Evolutionary conservation across 92 coral and sea anemone genomes (phyloP).

Genomic region (Porites rus): DNA sequence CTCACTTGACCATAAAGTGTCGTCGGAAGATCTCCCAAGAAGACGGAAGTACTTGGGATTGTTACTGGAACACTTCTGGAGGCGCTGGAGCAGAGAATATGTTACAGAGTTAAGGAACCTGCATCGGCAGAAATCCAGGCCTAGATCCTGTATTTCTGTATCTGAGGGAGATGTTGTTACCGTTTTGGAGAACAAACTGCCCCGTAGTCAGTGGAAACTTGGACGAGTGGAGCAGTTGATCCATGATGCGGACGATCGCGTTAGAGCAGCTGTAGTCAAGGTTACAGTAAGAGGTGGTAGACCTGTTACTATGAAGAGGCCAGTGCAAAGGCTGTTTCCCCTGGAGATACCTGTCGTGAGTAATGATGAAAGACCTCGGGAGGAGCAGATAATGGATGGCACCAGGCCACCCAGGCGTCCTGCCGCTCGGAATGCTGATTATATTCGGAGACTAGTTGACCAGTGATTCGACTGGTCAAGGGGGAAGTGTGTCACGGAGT

Average conservation of each 20-base stretch:
- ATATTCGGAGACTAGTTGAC: slow-evolving; percentile 10
- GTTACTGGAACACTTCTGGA: slow-evolving; percentile 47
- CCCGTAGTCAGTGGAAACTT: slow-evolving; percentile 42
- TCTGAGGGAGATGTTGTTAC: slow-evolving; percentile 50
- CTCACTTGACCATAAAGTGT: neutral
- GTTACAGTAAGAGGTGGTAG: slow-evolving; percentile 25
- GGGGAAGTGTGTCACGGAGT: neutral
- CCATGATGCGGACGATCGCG: slow-evolving; percentile 22
- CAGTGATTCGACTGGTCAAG: neutral
- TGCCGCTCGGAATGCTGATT: slow-evolving; percentile 12
- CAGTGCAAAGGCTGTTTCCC: slow-evolving; percentile 47
- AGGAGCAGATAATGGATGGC: neutral
- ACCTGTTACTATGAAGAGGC: slow-evolving; percentile 12
- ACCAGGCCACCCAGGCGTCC: neutral
- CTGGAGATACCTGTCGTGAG: slow-evolving; percentile 15
- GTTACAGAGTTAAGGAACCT: slow-evolving; percentile 39
- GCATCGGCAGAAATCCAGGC: slow-evolving; percentile 28
- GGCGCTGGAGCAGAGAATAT: slow-evolving; percentile 49
- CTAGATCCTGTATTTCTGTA: neutral
- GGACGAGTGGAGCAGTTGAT: slow-evolving; percentile 46
- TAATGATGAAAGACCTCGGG: neutral
- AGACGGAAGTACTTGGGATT: slow-evolving; percentile 25
- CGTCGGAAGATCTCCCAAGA: slow-evolving; percentile 17
- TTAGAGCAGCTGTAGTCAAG: slow-evolving; percentile 41
- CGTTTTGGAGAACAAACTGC: slow-evolving; percentile 44